Conservation (phyloP, 2,888 invertebrate species). For the Hirtodrosophila duncani region DNA sequence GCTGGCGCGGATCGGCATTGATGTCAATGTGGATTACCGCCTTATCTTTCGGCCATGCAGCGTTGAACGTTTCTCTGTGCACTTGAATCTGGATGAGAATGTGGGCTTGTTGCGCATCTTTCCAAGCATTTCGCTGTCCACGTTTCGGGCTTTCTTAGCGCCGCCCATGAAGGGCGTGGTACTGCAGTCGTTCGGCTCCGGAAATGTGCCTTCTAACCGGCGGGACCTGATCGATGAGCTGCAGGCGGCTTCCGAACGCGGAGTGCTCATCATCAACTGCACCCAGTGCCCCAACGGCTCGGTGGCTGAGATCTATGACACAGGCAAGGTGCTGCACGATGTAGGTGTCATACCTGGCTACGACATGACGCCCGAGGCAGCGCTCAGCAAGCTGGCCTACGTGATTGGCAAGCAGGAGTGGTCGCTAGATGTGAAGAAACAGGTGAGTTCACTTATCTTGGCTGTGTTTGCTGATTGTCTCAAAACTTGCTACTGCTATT, state of each 20-base stretch:
- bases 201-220: slow-evolving; percentile 93
- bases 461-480: no score
- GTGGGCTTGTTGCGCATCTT: slow-evolving; percentile 93
- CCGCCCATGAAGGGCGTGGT: slow-evolving; percentile 90
- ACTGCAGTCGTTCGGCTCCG: slow-evolving; percentile 94
- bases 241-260: slow-evolving; percentile 84
- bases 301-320: slow-evolving; percentile 89
- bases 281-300: slow-evolving; percentile 93
- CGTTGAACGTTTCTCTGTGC: slow-evolving; percentile 84
- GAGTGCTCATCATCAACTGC: slow-evolving; percentile 93
- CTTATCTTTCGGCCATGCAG: slow-evolving; percentile 82
- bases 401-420: slow-evolving; percentile 89
- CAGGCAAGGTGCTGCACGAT: slow-evolving; percentile 83
- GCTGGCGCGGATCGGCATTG: slow-evolving; percentile 89
- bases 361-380: slow-evolving; percentile 91
- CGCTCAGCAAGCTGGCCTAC: slow-evolving; percentile 93
- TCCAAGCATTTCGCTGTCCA: slow-evolving; percentile 91
- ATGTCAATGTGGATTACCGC: slow-evolving; percentile 81
- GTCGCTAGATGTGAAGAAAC: slow-evolving; percentile 82
- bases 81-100: slow-evolving; percentile 87
- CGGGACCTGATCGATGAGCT: slow-evolving; percentile 88
- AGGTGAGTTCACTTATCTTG: slow-evolving; percentile 77
- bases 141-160: slow-evolving; percentile 85
- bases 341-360: slow-evolving; percentile 75
- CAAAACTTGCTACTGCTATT: no score